Evolutionary conservation across 2,113 vertebrate genomes (phyloP).

Genomic region (Pogonocichla stellata): DNA sequence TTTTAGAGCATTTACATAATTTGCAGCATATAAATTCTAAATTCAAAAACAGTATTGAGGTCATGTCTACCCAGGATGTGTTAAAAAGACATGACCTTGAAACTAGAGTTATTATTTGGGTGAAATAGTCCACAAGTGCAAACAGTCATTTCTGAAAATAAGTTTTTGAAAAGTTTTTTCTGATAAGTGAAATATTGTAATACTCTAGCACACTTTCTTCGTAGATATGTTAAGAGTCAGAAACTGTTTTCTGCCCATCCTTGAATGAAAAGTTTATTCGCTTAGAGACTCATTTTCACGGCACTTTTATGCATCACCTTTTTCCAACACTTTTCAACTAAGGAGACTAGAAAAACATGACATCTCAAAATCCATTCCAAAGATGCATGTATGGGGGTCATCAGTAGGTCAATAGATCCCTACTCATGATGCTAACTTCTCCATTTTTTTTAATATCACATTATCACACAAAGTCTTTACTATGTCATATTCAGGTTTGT

Average conservation of each 20-base stretch:
- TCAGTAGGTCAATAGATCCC: background rate
- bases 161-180: background rate
- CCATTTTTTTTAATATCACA: background rate
- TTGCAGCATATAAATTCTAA: background rate
- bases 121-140: background rate
- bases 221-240: background rate
- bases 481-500: background rate
- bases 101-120: background rate
- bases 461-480: background rate
- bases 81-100: background rate
- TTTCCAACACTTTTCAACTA: background rate
- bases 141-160: background rate
- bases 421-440: background rate
- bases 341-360: background rate
- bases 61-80: background rate
- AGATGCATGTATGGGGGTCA: fast-evolving
- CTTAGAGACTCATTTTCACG: background rate
- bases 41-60: background rate
- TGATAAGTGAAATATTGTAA: background rate
- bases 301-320: background rate
- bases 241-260: background rate
- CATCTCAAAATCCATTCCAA: background rate
- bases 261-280: background rate
- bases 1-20: background rate
- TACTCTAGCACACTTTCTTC: background rate